These are phyloP conservation scores for Tolypeutes matacus DNA, from an alignment of 2,797 vertebrate species.

Conservation along the genomic window DNA sequence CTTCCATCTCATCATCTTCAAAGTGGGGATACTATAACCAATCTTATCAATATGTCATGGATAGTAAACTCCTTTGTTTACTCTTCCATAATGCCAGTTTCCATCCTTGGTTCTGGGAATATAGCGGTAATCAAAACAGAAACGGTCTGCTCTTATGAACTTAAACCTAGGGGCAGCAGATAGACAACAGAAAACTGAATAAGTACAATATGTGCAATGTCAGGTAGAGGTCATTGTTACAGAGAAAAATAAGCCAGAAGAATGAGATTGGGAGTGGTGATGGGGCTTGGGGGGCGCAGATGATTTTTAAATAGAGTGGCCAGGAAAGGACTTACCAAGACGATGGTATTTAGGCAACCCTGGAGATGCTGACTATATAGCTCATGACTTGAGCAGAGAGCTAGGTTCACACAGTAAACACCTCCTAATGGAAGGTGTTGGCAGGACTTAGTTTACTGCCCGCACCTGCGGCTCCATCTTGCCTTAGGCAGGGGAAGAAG, in stretches of 20 bases:
- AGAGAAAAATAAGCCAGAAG: constrained; percentile 2
- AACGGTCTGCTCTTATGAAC: background rate
- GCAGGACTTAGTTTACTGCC: rapidly evolving
- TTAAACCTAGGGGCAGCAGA: background rate
- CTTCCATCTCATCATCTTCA: background rate
- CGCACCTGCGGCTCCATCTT: no score
- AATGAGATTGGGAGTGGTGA: background rate
- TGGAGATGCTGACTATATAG: background rate
- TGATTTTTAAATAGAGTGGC: background rate
- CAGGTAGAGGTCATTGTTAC: background rate
- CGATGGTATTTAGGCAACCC: background rate
- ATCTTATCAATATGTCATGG: rapidly evolving
- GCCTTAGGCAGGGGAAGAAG: no score
- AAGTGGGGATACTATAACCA: background rate
- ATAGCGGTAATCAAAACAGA: background rate
- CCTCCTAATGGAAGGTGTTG: rapidly evolving
- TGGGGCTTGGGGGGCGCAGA: background rate
- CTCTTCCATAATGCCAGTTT: background rate
- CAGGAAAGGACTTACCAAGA: background rate
- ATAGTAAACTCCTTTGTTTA: background rate
- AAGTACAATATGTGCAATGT: rapidly evolving
- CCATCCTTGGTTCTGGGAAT: background rate
- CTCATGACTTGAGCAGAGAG: background rate
- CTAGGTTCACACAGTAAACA: background rate
- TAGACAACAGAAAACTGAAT: background rate